Percentiles rank a stretch among this genome's conserved stretches.
phyloP scores from a whole-genome alignment of 2,113 vertebrate species.

The Maccullochella peelii region DNA sequence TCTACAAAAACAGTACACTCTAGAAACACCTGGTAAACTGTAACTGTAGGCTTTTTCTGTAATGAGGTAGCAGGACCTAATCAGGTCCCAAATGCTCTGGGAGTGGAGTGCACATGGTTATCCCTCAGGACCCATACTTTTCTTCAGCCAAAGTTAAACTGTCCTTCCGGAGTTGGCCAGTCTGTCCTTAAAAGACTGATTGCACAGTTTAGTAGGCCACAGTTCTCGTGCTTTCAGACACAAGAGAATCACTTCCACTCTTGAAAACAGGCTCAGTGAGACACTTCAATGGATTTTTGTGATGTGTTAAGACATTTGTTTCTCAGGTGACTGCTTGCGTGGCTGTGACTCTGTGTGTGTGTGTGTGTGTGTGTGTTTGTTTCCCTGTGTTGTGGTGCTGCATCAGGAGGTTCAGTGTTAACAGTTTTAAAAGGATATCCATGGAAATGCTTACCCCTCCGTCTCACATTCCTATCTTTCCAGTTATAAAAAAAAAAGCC shows the following conservation, averaged over 20 bases:
- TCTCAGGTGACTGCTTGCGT: slow-evolving; percentile 55
- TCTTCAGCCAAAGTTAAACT: slow-evolving; percentile 39
- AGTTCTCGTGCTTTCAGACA: slow-evolving; percentile 30
- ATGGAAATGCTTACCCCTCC: neutral
- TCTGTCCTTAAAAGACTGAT: slow-evolving; percentile 53
- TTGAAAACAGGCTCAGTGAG: slow-evolving; percentile 38
- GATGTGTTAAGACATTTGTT: slow-evolving; percentile 61
- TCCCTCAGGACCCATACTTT: slow-evolving; percentile 23
- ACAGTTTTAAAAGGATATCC: slow-evolving; percentile 44
- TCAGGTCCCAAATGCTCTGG: neutral
- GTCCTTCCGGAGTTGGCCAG: slow-evolving; percentile 36
- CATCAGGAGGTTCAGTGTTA: slow-evolving; percentile 39
- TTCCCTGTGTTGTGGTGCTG: slow-evolving; percentile 49
- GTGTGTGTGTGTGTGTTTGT: slow-evolving; percentile 15
- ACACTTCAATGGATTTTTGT: slow-evolving; percentile 58
- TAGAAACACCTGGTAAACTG: neutral
- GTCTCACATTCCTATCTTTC: neutral
- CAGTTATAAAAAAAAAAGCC: neutral
- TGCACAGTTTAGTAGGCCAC: slow-evolving; percentile 44
- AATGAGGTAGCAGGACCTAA: neutral
- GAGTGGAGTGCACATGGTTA: neutral
- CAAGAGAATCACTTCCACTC: slow-evolving; percentile 49
- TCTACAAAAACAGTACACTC: neutral
- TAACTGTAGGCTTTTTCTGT: neutral
- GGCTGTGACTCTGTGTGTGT: neutral